Evolutionary conservation across 2,113 vertebrate species (phyloP).

Genomic region (Scalopus aquaticus): DNA sequence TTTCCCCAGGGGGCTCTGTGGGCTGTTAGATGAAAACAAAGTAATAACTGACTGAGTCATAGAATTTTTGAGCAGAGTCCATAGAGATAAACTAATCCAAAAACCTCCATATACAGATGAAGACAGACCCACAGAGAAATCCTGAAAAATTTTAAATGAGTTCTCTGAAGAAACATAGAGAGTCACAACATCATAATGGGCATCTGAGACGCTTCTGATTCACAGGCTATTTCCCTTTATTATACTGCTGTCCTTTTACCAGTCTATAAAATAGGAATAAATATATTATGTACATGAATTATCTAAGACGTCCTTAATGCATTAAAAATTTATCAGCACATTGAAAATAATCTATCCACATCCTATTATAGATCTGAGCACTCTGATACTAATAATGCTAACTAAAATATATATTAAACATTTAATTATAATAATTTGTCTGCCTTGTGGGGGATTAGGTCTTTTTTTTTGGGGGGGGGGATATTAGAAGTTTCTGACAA

Average conservation of each 20-base stretch:
- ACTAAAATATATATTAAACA: conserved; percentile 56
- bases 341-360: conserved; percentile 59
- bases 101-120: conserved; percentile 41
- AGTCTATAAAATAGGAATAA: conserved; percentile 44
- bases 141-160: conserved; percentile 15
- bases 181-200: background rate
- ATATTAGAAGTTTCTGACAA: background rate
- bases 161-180: conserved; percentile 28
- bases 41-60: conserved; percentile 73
- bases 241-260: conserved; percentile 24
- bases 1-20: conserved; percentile 47
- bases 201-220: background rate
- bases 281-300: conserved; percentile 40
- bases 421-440: conserved; percentile 58
- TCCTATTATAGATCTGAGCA: conserved; percentile 44
- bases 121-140: conserved; percentile 61
- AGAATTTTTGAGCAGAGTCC: conserved; percentile 69
- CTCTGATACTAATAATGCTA: conserved; percentile 42
- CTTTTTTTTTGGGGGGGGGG: background rate
- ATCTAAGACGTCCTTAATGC: conserved; percentile 14
- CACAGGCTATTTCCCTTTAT: conserved; percentile 35
- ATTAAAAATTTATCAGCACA: conserved; percentile 52
- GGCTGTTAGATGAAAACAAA: conserved; percentile 71
- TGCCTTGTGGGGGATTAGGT: background rate
- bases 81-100: conserved; percentile 60